Evolutionary conservation across 2,113 vertebrate genomes (phyloP).

Genomic region (Pionites leucogaster): DNA sequence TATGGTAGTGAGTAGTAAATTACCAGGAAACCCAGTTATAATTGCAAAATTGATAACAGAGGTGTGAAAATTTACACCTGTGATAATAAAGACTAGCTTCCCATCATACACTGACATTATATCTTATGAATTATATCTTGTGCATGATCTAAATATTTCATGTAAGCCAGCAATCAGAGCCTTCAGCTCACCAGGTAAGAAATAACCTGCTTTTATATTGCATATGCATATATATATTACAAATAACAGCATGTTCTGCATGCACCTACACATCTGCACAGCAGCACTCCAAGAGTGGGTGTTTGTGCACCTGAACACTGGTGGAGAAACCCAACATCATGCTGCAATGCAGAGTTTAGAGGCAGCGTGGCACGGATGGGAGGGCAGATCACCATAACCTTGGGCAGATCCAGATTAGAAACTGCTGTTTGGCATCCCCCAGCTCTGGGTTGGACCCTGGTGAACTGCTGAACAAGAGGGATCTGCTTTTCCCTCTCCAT

Average conservation of each 20-base stretch:
- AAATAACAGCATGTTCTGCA: background rate
- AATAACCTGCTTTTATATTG: conserved; percentile 31
- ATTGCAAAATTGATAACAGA: conserved; percentile 70
- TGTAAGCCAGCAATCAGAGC: conserved; percentile 3
- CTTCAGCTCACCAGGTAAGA: background rate
- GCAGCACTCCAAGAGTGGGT: background rate
- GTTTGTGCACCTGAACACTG: background rate
- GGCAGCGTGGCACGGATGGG: background rate
- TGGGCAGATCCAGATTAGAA: conserved; percentile 16
- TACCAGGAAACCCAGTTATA: conserved; percentile 30
- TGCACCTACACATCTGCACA: conserved; percentile 42
- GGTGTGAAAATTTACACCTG: conserved; percentile 68
- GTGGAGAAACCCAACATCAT: background rate
- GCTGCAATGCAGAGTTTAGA: conserved; percentile 60
- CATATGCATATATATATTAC: background rate
- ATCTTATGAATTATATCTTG: conserved; percentile 45
- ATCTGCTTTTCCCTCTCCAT: background rate
- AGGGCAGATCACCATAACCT: background rate
- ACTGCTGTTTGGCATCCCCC: background rate
- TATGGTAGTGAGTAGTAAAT: conserved; percentile 54
- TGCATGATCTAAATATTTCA: conserved; percentile 61
- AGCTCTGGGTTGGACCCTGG: background rate
- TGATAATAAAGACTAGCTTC: conserved; percentile 62
- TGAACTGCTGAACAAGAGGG: background rate
- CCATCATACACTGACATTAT: background rate